These are phyloP conservation scores for Empidonax traillii DNA, from an alignment of 2,113 vertebrate genomes.

Conservation along the genomic window DNA sequence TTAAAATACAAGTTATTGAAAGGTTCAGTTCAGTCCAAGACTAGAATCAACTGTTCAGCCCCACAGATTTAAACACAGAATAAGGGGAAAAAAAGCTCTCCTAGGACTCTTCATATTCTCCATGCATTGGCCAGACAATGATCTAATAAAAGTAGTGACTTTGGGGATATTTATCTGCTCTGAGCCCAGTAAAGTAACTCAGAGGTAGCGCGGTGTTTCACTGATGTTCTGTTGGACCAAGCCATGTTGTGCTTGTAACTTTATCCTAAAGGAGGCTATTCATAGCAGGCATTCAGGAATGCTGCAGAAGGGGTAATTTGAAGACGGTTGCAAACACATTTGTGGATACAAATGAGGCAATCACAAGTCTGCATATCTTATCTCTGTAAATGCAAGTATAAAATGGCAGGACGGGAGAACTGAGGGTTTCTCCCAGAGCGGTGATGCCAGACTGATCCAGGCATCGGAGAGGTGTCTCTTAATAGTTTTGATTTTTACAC, in stretches of 20 bases:
- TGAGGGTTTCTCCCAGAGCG: not conserved
- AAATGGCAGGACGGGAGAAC: not conserved
- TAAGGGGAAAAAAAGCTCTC: not conserved
- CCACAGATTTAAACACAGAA: slow-evolving; percentile 22
- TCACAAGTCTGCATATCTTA: not conserved
- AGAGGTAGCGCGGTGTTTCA: not conserved
- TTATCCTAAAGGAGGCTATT: not conserved
- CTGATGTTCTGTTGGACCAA: not conserved
- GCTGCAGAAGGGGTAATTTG: not conserved
- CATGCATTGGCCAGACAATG: slow-evolving; percentile 54
- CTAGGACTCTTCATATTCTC: slow-evolving; percentile 33
- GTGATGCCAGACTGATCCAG: not conserved
- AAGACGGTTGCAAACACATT: not conserved
- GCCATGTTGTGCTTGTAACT: not conserved
- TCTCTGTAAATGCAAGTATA: not conserved
- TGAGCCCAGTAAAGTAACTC: slow-evolving; percentile 27
- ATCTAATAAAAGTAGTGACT: slow-evolving; percentile 61
- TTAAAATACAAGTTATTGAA: slow-evolving; percentile 54
- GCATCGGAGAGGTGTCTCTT: fast-evolving
- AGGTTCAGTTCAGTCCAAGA: slow-evolving; percentile 43
- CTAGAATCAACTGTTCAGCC: slow-evolving; percentile 34
- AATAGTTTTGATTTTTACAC: not conserved
- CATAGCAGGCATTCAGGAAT: not conserved
- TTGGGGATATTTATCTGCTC: slow-evolving; percentile 14
- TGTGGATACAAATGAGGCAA: not conserved